These are phyloP conservation scores for Platyscapa corneri DNA, from an alignment of 1,140 invertebrate species.

Conservation along the genomic window DNA sequence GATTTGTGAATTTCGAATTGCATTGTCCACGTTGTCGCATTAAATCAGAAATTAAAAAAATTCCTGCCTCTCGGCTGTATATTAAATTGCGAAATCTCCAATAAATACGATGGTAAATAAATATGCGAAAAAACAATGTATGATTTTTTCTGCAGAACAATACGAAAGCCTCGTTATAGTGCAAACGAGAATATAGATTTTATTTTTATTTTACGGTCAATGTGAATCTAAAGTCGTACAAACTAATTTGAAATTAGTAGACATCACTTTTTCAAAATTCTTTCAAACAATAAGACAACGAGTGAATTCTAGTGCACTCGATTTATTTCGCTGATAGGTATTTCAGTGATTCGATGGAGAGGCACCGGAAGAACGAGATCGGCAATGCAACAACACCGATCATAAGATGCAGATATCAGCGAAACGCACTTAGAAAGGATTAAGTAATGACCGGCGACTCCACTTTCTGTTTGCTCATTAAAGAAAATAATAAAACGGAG, in stretches of 20 bases:
- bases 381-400: background rate
- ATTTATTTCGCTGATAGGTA: background rate
- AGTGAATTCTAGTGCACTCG: background rate
- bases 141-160: background rate
- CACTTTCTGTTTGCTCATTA: background rate
- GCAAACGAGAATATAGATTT: too few relatives aligned
- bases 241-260: too few relatives aligned
- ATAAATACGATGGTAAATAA: background rate
- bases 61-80: background rate
- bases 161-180: too few relatives aligned
- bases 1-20: background rate
- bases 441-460: background rate
- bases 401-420: background rate
- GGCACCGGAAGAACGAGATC: background rate
- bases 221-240: too few relatives aligned
- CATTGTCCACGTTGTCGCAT: background rate
- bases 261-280: background rate
- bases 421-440: background rate
- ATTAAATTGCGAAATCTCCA: background rate
- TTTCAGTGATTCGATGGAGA: background rate
- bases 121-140: background rate
- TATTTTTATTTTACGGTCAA: too few relatives aligned
- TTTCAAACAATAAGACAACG: background rate
- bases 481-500: background rate
- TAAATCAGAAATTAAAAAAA: background rate